Percentiles rank a stretch among this genome's conserved stretches.
Conservation (phyloP, 2,888 invertebrate species). For the Cyaniris semiargus region DNA sequence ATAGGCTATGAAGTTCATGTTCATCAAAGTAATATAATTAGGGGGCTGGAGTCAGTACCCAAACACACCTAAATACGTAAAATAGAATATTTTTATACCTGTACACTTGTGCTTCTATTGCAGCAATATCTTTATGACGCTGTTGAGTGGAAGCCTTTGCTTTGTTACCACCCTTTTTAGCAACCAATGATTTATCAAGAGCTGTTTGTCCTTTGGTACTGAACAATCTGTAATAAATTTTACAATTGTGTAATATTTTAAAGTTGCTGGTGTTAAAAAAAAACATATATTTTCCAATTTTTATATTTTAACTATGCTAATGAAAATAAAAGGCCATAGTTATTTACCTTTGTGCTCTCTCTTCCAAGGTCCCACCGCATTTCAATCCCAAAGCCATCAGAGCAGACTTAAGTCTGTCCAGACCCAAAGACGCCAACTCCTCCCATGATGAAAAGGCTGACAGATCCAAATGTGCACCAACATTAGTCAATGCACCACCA, state of each 20-base stretch:
- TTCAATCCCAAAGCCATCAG: constrained; percentile 97
- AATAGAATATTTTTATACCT: constrained; percentile 62
- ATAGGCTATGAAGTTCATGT: too few species aligned
- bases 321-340: too few species aligned
- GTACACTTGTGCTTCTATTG: constrained; percentile 94
- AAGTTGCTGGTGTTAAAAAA: too few species aligned
- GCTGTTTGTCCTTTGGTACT: constrained; percentile 97
- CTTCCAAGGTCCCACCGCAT: constrained; percentile 98
- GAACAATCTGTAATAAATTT: constrained; percentile 82
- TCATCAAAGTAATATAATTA: too few species aligned
- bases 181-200: constrained; percentile 93
- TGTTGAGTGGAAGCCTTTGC: constrained; percentile 76
- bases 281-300: too few species aligned
- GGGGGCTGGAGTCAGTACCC: too few species aligned
- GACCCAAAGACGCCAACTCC: constrained; percentile 96
- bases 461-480: constrained; percentile 98
- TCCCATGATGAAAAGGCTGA: constrained; percentile 98
- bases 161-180: constrained; percentile 90
- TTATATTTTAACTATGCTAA: too few species aligned
- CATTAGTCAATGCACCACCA: constrained; percentile 94
- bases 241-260: too few species aligned
- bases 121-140: constrained; percentile 92
- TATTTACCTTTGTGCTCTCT: constrained; percentile 91
- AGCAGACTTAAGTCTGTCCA: constrained; percentile 98
- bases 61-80: background rate